Evolutionary conservation across 2,888 invertebrate species (phyloP).

Genomic region (Erannis defoliaria): DNA sequence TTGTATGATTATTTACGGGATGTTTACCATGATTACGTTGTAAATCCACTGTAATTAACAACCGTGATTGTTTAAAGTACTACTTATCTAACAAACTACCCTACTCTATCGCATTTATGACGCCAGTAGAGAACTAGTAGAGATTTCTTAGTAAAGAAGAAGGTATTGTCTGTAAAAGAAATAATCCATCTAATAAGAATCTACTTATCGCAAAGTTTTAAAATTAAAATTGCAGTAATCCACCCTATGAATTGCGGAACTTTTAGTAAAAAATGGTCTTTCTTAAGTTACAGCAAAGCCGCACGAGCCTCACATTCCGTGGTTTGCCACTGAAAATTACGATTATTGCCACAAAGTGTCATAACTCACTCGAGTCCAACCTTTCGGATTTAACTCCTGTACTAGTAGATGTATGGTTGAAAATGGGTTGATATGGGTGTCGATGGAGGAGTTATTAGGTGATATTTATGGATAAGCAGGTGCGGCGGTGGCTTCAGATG

Average conservation of each 20-base stretch:
- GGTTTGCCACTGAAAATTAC: conserved; percentile 74
- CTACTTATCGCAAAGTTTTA: background rate
- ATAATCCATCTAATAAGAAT: background rate
- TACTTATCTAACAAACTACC: too few relatives aligned
- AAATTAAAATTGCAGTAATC: conserved; percentile 17
- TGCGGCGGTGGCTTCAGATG: conserved; percentile 75
- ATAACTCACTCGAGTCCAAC: conserved; percentile 31
- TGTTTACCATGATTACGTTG: too few relatives aligned
- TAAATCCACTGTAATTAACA: too few relatives aligned
- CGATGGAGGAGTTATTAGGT: conserved; percentile 62
- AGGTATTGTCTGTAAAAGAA: background rate
- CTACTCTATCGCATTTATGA: too few relatives aligned
- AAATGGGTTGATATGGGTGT: conserved; percentile 27
- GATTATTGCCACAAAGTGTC: conserved; percentile 47
- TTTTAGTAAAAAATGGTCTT: conserved; percentile 53
- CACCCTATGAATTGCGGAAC: conserved; percentile 46
- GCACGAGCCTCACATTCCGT: conserved; percentile 71
- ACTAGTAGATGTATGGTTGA: conserved; percentile 28
- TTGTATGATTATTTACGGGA: too few relatives aligned
- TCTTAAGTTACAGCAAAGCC: conserved; percentile 52
- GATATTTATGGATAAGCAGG: conserved; percentile 76
- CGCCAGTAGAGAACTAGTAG: too few relatives aligned
- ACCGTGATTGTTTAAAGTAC: too few relatives aligned
- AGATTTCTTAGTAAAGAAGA: too few relatives aligned
- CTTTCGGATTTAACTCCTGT: conserved; percentile 45